These are phyloP conservation scores for Mus minutoides DNA, from an alignment of 2,797 vertebrate genomes.

Conservation along the genomic window DNA sequence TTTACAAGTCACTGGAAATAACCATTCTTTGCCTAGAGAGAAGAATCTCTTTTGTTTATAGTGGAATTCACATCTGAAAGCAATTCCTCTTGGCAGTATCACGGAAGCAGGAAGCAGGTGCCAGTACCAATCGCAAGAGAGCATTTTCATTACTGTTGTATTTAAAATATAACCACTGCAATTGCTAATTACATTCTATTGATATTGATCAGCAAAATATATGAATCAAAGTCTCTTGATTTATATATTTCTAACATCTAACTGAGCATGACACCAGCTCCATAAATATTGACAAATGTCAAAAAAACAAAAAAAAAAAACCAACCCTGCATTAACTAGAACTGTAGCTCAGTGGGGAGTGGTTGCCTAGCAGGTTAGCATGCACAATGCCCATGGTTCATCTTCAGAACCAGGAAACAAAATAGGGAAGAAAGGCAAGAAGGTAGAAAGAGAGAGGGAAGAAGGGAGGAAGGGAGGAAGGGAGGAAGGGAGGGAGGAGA, in stretches of 20 bases:
- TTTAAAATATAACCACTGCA: conserved; percentile 45
- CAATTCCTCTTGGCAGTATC: conserved; percentile 67
- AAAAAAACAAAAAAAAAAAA: neutral
- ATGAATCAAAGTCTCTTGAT: neutral
- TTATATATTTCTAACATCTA: neutral
- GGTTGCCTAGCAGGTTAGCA: neutral
- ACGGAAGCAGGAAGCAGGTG: conserved; percentile 48
- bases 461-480: neutral
- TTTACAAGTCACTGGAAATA: conserved; percentile 68
- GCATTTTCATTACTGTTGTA: neutral
- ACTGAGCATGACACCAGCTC: neutral
- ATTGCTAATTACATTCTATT: conserved; percentile 38
- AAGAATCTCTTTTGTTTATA: conserved; percentile 62
- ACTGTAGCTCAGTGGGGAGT: neutral
- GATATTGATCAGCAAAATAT: conserved; percentile 6
- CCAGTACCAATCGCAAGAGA: conserved; percentile 9
- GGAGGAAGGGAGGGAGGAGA: neutral
- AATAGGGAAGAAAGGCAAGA: neutral
- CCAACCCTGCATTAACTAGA: neutral
- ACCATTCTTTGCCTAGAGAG: conserved; percentile 51
- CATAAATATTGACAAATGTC: neutral
- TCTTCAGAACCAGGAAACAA: neutral
- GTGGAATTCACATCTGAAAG: conserved; percentile 73
- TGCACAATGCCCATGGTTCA: neutral
- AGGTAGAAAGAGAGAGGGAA: too few relatives aligned